Evolutionary conservation across 1,140 invertebrate species (phyloP).

Genomic region (Ceratosolen fusciceps): DNA sequence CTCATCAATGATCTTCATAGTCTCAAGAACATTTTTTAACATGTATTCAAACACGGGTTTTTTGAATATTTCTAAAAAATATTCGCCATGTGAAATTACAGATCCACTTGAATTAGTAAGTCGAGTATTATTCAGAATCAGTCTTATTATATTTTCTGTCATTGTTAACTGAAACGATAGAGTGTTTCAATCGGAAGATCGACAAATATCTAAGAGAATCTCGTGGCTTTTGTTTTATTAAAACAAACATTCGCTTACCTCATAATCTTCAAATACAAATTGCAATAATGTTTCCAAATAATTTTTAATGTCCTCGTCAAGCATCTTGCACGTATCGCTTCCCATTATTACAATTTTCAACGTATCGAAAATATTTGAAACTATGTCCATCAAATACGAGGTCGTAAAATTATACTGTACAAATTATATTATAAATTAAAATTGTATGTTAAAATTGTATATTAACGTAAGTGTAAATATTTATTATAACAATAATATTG

Average conservation of each 20-base stretch:
- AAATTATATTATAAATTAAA: constrained; percentile 36
- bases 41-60: constrained; percentile 56
- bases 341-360: constrained; percentile 49
- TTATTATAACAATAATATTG: no score
- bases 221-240: background rate
- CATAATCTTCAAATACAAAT: constrained; percentile 53
- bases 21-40: constrained; percentile 52
- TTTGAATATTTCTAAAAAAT: constrained; percentile 56
- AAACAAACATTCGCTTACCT: constrained; percentile 37
- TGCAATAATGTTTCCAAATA: constrained; percentile 58
- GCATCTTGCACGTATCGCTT: constrained; percentile 28
- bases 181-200: background rate
- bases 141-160: background rate
- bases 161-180: background rate
- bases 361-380: constrained; percentile 53
- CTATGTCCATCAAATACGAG: constrained; percentile 40
- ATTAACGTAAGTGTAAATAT: no score
- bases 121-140: constrained; percentile 45
- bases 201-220: background rate
- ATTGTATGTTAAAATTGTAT: no score
- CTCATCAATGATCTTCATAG: constrained; percentile 54
- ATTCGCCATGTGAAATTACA: constrained; percentile 28
- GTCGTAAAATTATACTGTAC: constrained; percentile 48
- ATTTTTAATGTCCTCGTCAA: constrained; percentile 42
- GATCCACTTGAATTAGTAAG: constrained; percentile 20